These are phyloP conservation scores for Hippopotamyrus pictus DNA, from an alignment of 2,797 vertebrate species.

Conservation along the genomic window DNA sequence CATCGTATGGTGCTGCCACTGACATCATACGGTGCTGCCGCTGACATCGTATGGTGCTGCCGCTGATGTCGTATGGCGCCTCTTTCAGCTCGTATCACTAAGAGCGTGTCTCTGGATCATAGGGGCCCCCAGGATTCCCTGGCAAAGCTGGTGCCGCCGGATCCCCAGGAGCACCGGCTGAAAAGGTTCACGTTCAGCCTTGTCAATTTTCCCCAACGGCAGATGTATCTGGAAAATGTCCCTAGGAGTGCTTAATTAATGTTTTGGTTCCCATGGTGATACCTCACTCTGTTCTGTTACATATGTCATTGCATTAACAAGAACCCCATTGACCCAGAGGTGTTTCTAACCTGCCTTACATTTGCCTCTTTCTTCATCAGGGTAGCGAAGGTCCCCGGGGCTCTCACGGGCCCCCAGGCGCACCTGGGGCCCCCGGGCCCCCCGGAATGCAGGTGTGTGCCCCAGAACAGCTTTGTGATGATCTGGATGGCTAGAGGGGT, in stretches of 20 bases:
- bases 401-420: slow-evolving; percentile 70
- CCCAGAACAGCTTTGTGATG: neutral
- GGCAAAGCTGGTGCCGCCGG: slow-evolving; percentile 80
- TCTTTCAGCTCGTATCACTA: neutral
- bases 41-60: slow-evolving; percentile 24
- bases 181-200: slow-evolving; percentile 65
- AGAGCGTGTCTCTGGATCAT: slow-evolving; percentile 22
- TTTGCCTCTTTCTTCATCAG: slow-evolving; percentile 43
- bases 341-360: slow-evolving; percentile 7
- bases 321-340: neutral
- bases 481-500: neutral
- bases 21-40: too few relatives aligned
- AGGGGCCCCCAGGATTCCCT: slow-evolving; percentile 80
- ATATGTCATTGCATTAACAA: neutral
- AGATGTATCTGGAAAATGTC: neutral
- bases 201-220: neutral
- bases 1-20: neutral
- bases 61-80: neutral
- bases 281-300: neutral
- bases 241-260: neutral
- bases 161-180: slow-evolving; percentile 68
- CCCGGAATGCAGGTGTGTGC: slow-evolving; percentile 77
- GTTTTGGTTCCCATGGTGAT: neutral
- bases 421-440: slow-evolving; percentile 71
- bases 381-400: slow-evolving; percentile 75